Percentiles rank a stretch among this genome's conserved stretches.
phyloP scores from a whole-genome alignment of 1,140 invertebrate species.

The Philotrypesis tridentata region DNA sequence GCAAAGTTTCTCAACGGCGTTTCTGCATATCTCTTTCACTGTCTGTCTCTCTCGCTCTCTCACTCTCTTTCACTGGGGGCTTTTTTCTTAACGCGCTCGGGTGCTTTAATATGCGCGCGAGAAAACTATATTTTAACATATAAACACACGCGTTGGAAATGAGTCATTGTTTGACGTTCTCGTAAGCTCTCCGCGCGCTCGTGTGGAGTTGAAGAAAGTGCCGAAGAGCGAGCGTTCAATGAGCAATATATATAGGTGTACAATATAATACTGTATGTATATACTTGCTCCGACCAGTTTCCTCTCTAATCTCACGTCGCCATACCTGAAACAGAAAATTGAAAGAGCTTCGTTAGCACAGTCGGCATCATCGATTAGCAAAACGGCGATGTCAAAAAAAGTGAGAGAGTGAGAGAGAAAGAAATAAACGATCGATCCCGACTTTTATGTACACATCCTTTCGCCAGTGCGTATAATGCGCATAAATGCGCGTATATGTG shows the following conservation, averaged over 20 bases:
- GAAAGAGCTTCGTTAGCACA: background rate
- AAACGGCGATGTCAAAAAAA: no score
- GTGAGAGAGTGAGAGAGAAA: no score
- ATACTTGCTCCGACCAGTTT: conserved; percentile 3
- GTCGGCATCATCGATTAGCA: background rate
- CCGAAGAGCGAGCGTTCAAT: background rate
- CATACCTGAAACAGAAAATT: conserved; percentile 39
- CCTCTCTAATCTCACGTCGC: background rate
- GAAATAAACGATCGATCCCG: background rate
- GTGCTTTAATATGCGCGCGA: background rate
- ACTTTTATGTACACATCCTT: background rate
- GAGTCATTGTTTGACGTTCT: background rate
- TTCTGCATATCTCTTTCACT: conserved; percentile 23
- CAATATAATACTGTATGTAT: no score
- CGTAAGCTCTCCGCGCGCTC: background rate
- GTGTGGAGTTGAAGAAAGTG: background rate
- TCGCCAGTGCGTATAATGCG: background rate
- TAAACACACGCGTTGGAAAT: background rate
- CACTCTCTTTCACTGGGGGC: no score
- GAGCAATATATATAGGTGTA: background rate
- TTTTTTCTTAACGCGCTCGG: conserved; percentile 1
- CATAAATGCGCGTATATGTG: no score
- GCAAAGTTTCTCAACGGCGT: conserved; percentile 43
- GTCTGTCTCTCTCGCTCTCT: background rate
- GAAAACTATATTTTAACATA: conserved; percentile 30